phyloP scores from a whole-genome alignment of 2,113 vertebrate species.

The Ceyx melanurus region DNA sequence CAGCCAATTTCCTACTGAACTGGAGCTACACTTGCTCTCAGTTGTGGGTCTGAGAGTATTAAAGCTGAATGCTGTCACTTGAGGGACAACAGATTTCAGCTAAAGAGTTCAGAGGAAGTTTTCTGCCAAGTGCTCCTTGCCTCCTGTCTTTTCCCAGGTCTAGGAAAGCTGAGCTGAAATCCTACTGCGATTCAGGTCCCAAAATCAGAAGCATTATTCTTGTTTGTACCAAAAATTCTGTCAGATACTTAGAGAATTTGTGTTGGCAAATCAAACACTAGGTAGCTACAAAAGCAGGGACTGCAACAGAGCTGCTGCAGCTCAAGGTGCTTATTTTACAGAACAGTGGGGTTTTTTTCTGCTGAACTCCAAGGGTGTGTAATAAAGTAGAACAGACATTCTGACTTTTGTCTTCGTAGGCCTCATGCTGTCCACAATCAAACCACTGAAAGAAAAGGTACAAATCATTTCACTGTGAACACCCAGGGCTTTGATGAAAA shows the following conservation, averaged over 20 bases:
- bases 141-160: rapidly evolving
- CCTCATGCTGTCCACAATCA: background rate
- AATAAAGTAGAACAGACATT: background rate
- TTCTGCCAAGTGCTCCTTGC: rapidly evolving
- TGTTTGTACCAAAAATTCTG: background rate
- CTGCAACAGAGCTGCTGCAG: background rate
- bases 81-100: background rate
- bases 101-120: background rate
- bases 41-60: rapidly evolving
- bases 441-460: background rate
- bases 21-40: background rate
- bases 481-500: background rate
- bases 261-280: background rate
- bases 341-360: rapidly evolving
- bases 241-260: background rate
- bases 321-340: background rate
- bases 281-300: background rate
- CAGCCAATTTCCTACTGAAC: background rate
- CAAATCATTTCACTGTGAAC: background rate
- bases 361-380: background rate
- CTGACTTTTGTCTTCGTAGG: rapidly evolving
- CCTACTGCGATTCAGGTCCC: background rate
- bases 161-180: background rate
- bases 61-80: background rate
- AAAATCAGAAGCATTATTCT: background rate